A percentile compares a stretch with the other conserved stretches of the same genome.
Conservation (phyloP, 2,888 invertebrate species). For the Zygaena filipendulae region DNA sequence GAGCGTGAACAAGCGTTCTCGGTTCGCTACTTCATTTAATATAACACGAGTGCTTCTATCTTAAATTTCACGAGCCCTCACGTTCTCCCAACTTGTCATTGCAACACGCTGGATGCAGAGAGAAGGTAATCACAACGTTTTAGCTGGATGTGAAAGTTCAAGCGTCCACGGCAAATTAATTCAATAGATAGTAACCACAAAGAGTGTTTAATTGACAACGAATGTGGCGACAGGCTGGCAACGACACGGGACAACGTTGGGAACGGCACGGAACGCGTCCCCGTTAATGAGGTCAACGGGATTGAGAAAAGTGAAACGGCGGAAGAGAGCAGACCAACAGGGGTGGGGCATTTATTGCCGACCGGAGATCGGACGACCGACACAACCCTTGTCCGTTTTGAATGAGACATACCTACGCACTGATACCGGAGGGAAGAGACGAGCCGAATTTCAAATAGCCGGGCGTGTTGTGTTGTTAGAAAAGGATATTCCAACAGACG, state of each 20-base stretch:
- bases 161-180: no score
- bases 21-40: no score
- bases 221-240: conserved; percentile 42
- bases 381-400: conserved; percentile 25
- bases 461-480: no score
- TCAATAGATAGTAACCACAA: no score
- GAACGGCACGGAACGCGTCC: conserved; percentile 41
- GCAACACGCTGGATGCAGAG: no score
- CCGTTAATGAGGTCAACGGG: conserved; percentile 55
- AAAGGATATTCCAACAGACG: no score
- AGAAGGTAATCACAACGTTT: no score
- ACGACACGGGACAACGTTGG: conserved; percentile 33
- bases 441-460: conserved; percentile 22
- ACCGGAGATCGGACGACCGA: conserved; percentile 24
- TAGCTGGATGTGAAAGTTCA: no score
- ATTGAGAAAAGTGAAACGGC: conserved; percentile 58
- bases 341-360: conserved; percentile 37
- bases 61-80: no score
- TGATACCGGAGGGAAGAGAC: conserved; percentile 21
- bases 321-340: conserved; percentile 35
- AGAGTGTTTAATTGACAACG: conserved; percentile 48
- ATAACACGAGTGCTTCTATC: conserved; percentile 26
- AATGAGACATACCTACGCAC: conserved; percentile 26
- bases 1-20: conserved; percentile 4
- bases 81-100: no score